Percentiles rank a stretch among this genome's conserved stretches.
Conservation (phyloP, 2,888 invertebrate genomes). For the Drosophila sordidula region DNA sequence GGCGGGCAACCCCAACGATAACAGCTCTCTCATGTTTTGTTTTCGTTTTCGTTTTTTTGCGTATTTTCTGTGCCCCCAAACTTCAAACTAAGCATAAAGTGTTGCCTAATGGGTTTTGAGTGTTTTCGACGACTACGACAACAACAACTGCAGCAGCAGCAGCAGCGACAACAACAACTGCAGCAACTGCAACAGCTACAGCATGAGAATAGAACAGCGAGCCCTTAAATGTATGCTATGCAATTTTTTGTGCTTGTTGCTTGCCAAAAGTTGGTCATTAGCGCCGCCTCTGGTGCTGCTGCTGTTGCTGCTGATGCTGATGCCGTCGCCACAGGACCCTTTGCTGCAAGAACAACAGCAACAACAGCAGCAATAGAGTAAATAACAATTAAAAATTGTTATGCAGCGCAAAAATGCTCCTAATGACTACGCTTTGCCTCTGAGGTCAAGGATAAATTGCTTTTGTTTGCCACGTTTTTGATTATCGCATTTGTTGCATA, state of each 20-base stretch:
- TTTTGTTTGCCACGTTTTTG: constrained; percentile 43
- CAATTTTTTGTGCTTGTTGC: constrained; percentile 47
- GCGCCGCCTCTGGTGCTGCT: constrained; percentile 59
- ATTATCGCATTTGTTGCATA: constrained; percentile 52
- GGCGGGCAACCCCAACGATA: not conserved
- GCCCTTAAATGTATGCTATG: constrained; percentile 68
- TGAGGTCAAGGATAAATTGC: constrained; percentile 71
- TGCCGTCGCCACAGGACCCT: constrained; percentile 31
- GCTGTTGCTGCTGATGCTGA: constrained; percentile 18
- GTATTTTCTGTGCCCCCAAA: constrained; percentile 62
- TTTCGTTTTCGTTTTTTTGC: constrained; percentile 23
- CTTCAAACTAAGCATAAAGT: constrained; percentile 82
- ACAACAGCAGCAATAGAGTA: constrained; percentile 37
- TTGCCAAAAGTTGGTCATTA: constrained; percentile 75
- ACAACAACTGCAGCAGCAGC: constrained; percentile 26
- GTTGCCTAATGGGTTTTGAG: constrained; percentile 83
- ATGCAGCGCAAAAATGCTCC: constrained; percentile 63
- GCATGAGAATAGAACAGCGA: constrained; percentile 31
- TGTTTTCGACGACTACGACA: constrained; percentile 80
- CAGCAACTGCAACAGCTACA: constrained; percentile 25
- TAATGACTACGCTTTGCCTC: constrained; percentile 62
- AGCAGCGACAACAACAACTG: constrained; percentile 11
- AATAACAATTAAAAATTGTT: constrained; percentile 76
- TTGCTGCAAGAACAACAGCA: constrained; percentile 23
- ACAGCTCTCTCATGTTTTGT: constrained; percentile 9